phyloP scores from a whole-genome alignment of 2,888 invertebrate genomes.

The Piscicola geometra region DNA sequence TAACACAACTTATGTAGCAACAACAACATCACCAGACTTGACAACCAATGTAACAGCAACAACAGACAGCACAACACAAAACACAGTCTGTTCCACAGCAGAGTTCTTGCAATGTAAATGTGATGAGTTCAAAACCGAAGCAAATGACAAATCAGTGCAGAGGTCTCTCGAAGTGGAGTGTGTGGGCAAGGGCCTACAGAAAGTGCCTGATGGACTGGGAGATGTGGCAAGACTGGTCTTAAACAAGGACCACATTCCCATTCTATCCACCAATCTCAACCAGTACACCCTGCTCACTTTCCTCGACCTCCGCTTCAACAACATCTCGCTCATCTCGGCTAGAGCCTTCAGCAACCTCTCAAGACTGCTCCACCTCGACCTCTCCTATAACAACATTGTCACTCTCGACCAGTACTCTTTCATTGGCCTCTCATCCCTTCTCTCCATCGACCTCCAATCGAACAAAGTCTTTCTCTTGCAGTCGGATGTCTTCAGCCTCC shows the following conservation, averaged over 20 bases:
- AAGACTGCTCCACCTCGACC: neutral
- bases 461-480: neutral
- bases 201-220: neutral
- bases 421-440: neutral
- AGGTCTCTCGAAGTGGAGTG: neutral
- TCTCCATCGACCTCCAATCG: neutral
- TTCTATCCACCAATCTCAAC: neutral
- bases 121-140: neutral
- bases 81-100: neutral
- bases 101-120: neutral
- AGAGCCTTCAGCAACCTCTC: conserved; percentile 10
- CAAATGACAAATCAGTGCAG: neutral
- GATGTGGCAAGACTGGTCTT: neutral
- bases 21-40: no score
- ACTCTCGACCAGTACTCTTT: neutral
- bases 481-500: neutral
- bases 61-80: neutral
- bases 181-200: neutral
- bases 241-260: neutral
- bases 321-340: neutral
- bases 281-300: conserved; percentile 50
- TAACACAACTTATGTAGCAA: no score
- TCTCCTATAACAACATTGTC: conserved; percentile 13
- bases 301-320: conserved; percentile 53
- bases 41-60: neutral